These are phyloP conservation scores for Xiphias gladius DNA, from an alignment of 2,113 vertebrate genomes.

Conservation along the genomic window DNA sequence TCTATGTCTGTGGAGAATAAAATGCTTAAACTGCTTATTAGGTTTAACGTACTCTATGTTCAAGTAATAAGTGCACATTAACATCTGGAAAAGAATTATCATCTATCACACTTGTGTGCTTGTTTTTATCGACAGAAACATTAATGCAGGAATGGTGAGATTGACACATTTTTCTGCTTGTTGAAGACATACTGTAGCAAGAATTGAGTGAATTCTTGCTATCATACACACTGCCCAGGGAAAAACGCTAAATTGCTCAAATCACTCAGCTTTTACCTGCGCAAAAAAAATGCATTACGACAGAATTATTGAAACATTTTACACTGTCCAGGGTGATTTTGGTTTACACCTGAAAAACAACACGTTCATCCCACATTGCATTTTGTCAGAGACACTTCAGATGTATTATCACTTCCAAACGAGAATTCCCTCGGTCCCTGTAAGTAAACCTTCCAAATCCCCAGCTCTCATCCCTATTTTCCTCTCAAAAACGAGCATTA, in stretches of 20 bases:
- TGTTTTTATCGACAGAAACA: neutral
- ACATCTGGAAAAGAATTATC: neutral
- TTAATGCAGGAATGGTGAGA: neutral
- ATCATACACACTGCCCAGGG: neutral
- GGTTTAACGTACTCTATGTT: neutral
- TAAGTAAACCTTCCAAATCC: constrained; percentile 80
- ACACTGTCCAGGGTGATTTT: constrained; percentile 26
- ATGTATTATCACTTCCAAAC: constrained; percentile 73
- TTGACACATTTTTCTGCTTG: neutral
- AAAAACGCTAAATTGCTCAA: constrained; percentile 16
- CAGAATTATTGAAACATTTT: constrained; percentile 28
- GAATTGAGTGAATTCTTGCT: neutral
- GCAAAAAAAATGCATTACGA: constrained; percentile 11
- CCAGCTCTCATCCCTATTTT: constrained; percentile 78
- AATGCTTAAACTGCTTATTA: neutral
- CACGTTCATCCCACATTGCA: constrained; percentile 54
- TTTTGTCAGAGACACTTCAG: constrained; percentile 66
- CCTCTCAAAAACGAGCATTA: constrained; percentile 73
- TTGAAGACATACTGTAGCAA: constrained; percentile 1
- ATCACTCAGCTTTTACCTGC: neutral
- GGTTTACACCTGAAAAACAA: constrained; percentile 52
- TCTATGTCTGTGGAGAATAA: neutral
- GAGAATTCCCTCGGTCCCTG: constrained; percentile 72
- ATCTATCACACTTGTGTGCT: neutral
- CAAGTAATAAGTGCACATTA: neutral